Conservation (phyloP, 2,113 vertebrate species). For the Acanthochromis polyacanthus region DNA sequence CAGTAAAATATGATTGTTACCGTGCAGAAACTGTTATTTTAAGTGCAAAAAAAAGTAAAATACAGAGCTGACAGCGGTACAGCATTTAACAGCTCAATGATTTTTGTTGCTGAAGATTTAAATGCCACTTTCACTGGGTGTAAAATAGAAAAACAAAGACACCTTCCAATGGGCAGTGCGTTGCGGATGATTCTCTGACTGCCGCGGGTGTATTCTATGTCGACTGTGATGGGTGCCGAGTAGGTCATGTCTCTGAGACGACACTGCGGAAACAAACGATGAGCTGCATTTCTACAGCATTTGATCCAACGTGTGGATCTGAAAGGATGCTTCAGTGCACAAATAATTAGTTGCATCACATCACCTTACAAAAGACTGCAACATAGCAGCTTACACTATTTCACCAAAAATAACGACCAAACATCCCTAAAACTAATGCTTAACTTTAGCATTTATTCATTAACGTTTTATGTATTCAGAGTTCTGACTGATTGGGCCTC, state of each 20-base stretch:
- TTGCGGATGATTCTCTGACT: constrained; percentile 99
- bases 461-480: too few species aligned
- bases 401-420: background rate
- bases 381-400: too few species aligned
- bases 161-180: constrained; percentile 96
- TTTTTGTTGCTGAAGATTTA: background rate
- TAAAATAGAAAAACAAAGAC: constrained; percentile 6
- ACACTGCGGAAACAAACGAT: constrained; percentile 84
- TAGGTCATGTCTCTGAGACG: constrained; percentile 98
- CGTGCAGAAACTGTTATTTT: too few species aligned
- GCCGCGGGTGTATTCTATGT: constrained; percentile 97
- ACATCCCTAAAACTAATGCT: background rate
- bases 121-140: background rate
- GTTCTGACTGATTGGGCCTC: too few species aligned
- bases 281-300: background rate
- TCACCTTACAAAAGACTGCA: background rate
- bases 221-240: constrained; percentile 95
- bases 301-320: background rate
- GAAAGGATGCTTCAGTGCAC: background rate
- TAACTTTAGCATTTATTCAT: too few species aligned
- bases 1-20: too few species aligned
- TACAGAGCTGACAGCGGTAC: too few species aligned
- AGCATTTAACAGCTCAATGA: too few species aligned
- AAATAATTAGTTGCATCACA: background rate
- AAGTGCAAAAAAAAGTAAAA: too few species aligned